Percentiles rank a stretch among this genome's conserved stretches.
These are phyloP conservation scores for Girardia tigrina DNA, from an alignment of 2,888 invertebrate genomes.

Conservation along the genomic window DNA sequence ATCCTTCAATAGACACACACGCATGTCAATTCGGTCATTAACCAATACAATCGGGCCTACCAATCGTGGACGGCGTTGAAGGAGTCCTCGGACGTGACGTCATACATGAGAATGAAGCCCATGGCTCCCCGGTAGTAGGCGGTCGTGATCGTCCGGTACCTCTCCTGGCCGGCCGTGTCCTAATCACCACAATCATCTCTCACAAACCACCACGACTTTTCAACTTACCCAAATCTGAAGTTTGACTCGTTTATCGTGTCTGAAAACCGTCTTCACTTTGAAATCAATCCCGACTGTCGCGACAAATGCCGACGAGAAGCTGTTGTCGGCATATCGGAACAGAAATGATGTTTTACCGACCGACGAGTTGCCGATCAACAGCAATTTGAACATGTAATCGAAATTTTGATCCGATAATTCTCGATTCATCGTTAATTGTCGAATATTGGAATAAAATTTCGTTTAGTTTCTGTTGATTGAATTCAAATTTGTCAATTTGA, in stretches of 20 bases:
- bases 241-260: conserved; percentile 97
- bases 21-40: background rate
- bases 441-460: too few relatives aligned
- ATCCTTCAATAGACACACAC: conserved; percentile 59
- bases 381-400: conserved; percentile 52
- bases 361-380: conserved; percentile 51
- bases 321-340: conserved; percentile 97
- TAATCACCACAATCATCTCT: conserved; percentile 48
- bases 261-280: conserved; percentile 98
- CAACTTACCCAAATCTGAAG: conserved; percentile 92
- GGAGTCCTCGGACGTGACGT: conserved; percentile 97
- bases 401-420: conserved; percentile 30
- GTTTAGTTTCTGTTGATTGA: too few relatives aligned
- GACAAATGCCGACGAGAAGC: conserved; percentile 97
- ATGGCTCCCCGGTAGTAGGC: conserved; percentile 97
- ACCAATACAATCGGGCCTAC: conserved; percentile 54
- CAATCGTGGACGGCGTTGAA: conserved; percentile 99
- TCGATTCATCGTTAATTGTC: too few relatives aligned
- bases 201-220: too few relatives aligned
- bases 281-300: conserved; percentile 99
- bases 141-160: conserved; percentile 96
- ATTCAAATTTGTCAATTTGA: too few relatives aligned
- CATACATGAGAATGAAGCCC: conserved; percentile 99
- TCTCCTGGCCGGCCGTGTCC: conserved; percentile 97
- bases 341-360: conserved; percentile 97